Base-by-base conservation (phyloP, 2,888 invertebrate species). In the Horisme vitalbata region DNA sequence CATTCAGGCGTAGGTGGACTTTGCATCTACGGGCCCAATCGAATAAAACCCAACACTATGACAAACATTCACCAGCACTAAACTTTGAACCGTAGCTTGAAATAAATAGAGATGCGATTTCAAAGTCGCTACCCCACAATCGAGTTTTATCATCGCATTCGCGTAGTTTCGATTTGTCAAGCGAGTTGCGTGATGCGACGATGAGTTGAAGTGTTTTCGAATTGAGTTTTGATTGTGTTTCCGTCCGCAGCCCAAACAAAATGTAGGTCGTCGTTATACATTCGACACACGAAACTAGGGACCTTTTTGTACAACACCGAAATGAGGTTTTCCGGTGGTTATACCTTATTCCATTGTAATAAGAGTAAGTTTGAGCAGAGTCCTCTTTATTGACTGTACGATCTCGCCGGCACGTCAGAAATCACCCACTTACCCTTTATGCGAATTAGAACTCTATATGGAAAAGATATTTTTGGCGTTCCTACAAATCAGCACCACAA, bases 161-260 rank as follows among this genome's bases (percentile, higher is more conserved):
- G 65, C 63, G 63, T 68, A 68, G 70, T 68, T 71, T 54, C 61
- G 57, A 62, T 69, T 62, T 64, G 66, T 60, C 54, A 55, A 56
- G 43, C 52, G 51, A 60, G 67, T 75, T 75, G 71, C 75, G 78
- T 65, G 79, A 75, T 75, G 65, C 63, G 65, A 59, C 70, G 72
- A 78, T 75, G 75, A 74, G 78, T 71, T 71, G 63, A 76, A 81
- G 78, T 79, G 81, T 79, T 79, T 75, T 74, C 69, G 70, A 75
- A 80, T 79, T 71, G 80, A 78, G 81, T 81, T 83, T 77, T 80
- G 83, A 83, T 83, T 83, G 79, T 80, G 74, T 79, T 79, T 68
- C 69, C 73, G 58, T 59, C 66, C 67, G 65, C 69, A 61, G 66
- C 65, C 68, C 68, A 70, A 71, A 71, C 73, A 65, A 62, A 76